Percentiles rank a stretch among this genome's conserved stretches.
These are phyloP conservation scores for Drosophila trichaetosa DNA, from an alignment of 2,888 invertebrate genomes.

Conservation along the genomic window DNA sequence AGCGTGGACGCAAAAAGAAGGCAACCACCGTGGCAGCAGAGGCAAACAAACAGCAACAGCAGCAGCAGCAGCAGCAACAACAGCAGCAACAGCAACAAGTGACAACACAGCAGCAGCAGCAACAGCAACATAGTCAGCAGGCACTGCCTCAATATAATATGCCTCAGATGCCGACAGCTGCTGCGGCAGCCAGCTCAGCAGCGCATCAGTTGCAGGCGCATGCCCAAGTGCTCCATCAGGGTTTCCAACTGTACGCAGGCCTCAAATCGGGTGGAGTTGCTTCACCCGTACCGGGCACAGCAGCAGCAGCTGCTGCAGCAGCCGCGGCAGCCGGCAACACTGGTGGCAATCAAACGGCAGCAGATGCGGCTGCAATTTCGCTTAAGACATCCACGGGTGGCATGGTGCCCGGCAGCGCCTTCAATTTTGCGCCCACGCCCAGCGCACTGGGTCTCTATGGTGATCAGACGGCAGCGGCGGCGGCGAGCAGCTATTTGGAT, in stretches of 20 bases:
- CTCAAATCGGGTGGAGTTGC: conserved; percentile 85
- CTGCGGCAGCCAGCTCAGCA: conserved; percentile 73
- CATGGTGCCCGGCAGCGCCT: conserved; percentile 93
- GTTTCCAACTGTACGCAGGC: conserved; percentile 87
- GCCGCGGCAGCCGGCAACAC: conserved; percentile 27
- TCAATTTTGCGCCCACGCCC: conserved; percentile 91
- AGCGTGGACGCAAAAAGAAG: conserved; percentile 81
- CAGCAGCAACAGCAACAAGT: conserved; percentile 54
- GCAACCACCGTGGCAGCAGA: conserved; percentile 79
- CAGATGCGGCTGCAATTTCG: conserved; percentile 86
- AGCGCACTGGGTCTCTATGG: conserved; percentile 85
- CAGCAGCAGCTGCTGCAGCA: conserved; percentile 54
- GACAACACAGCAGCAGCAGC: conserved; percentile 58
- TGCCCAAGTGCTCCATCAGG: conserved; percentile 83
- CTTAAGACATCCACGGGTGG: conserved; percentile 88
- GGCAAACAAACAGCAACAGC: conserved; percentile 57
- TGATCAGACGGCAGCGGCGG: conserved; percentile 85
- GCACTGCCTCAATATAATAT: conserved; percentile 70
- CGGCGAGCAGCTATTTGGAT: conserved; percentile 89
- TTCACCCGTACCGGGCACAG: conserved; percentile 59
- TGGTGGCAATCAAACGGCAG: conserved; percentile 57
- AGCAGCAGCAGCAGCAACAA: conserved; percentile 60
- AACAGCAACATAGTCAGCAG: conserved; percentile 65
- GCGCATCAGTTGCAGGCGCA: conserved; percentile 79
- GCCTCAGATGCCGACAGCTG: conserved; percentile 66